These are phyloP conservation scores for Okapia johnstoni DNA, from an alignment of 2,113 vertebrate genomes.

Conservation along the genomic window DNA sequence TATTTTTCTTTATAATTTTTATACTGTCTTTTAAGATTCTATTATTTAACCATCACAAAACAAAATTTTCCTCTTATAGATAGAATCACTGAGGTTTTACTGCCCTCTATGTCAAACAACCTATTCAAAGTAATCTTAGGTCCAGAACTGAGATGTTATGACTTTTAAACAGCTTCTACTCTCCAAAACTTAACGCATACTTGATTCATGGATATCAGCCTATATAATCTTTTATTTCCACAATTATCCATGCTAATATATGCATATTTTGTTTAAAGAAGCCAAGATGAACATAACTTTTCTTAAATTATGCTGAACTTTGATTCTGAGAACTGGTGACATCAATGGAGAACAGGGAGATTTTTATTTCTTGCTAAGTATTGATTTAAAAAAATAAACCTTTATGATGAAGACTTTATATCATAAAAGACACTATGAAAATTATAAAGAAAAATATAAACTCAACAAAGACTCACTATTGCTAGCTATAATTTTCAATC, in stretches of 20 bases:
- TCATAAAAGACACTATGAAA: background rate
- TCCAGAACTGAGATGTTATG: background rate
- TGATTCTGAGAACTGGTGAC: background rate
- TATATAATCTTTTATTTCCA: background rate
- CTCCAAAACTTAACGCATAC: background rate
- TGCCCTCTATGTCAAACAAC: background rate
- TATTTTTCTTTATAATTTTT: background rate
- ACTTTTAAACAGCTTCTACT: background rate
- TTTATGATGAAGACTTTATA: conserved; percentile 32
- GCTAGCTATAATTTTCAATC: background rate
- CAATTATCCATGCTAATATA: background rate
- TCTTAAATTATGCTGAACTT: background rate
- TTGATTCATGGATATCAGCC: background rate
- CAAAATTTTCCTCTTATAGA: background rate
- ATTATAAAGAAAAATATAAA: background rate
- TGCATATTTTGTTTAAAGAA: background rate
- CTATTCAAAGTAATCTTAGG: background rate
- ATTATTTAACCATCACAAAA: background rate
- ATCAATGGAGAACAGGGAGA: background rate
- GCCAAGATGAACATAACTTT: background rate
- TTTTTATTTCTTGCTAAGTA: background rate
- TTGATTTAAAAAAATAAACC: background rate
- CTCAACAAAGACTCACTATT: background rate
- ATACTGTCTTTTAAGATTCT: background rate
- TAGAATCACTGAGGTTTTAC: background rate